A percentile compares a stretch with the other conserved stretches of the same genome.
These are phyloP conservation scores for Augiades crinisus DNA, from an alignment of 2,888 invertebrate genomes.

Conservation along the genomic window DNA sequence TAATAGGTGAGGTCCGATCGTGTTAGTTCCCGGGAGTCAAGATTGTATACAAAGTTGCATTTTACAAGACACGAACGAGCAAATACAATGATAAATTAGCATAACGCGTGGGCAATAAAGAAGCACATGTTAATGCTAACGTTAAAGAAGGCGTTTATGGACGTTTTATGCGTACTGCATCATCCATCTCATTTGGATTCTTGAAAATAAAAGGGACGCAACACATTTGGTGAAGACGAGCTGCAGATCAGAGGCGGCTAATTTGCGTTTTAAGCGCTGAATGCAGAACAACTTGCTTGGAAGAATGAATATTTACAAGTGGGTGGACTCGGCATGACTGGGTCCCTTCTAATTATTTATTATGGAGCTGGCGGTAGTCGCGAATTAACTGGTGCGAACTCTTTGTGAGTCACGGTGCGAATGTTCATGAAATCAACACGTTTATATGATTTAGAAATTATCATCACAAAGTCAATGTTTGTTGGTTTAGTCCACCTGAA, in stretches of 20 bases:
- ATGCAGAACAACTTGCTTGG: not conserved
- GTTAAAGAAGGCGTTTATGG: conserved; percentile 6
- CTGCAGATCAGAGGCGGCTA: not conserved
- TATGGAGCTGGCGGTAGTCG: conserved; percentile 1
- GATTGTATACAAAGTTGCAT: conserved; percentile 15
- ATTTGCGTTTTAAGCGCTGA: conserved; percentile 9
- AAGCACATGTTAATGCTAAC: conserved; percentile 21
- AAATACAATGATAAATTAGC: conserved; percentile 28
- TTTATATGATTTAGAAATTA: no score
- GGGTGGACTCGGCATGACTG: not conserved
- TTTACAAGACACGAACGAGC: conserved; percentile 11
- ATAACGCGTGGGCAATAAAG: conserved; percentile 31
- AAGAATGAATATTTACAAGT: conserved; percentile 21
- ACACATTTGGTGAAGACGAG: not conserved
- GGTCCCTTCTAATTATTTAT: not conserved
- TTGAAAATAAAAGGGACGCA: not conserved
- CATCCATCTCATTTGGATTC: conserved; percentile 2
- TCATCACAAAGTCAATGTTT: no score
- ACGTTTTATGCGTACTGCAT: not conserved
- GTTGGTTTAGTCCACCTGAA: no score
- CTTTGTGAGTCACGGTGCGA: conserved; percentile 3
- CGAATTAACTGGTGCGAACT: no score
- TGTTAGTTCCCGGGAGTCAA: conserved; percentile 4
- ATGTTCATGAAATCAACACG: conserved; percentile 4
- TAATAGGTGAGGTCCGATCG: not conserved